A percentile compares a stretch with the other conserved stretches of the same genome.
These are phyloP conservation scores for Herpetotheres cachinnans DNA, from an alignment of 2,113 vertebrate species.

Conservation along the genomic window DNA sequence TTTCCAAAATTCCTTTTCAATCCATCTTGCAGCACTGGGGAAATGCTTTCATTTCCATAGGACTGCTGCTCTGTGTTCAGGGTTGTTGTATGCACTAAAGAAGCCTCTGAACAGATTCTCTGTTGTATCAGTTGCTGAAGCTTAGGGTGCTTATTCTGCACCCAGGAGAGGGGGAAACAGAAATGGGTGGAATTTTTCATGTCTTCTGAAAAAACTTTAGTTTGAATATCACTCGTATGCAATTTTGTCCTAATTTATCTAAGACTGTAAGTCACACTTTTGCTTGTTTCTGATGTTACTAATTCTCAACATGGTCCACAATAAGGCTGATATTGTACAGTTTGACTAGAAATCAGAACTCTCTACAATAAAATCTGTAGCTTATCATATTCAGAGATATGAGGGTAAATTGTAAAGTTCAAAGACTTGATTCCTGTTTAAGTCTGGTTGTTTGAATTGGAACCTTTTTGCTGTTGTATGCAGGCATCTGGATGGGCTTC, in stretches of 20 bases:
- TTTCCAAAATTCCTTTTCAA: constrained; percentile 9
- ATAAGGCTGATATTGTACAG: not conserved
- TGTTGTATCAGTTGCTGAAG: not conserved
- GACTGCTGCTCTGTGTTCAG: not conserved
- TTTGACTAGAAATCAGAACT: not conserved
- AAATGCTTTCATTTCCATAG: not conserved
- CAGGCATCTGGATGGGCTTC: not conserved
- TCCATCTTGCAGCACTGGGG: not conserved
- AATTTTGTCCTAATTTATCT: not conserved
- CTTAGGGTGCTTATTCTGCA: not conserved
- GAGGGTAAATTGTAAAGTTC: not conserved
- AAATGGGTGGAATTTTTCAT: not conserved
- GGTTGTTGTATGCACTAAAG: not conserved
- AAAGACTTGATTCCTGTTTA: not conserved
- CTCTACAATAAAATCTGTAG: not conserved
- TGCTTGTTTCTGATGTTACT: not conserved
- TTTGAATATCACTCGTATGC: not conserved
- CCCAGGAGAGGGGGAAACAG: not conserved
- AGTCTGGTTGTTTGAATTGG: not conserved
- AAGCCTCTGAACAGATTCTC: not conserved
- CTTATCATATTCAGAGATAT: not conserved
- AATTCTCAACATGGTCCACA: not conserved
- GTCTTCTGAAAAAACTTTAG: not conserved
- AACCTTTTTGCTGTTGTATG: not conserved
- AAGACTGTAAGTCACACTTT: not conserved